phyloP scores from a whole-genome alignment of 2,888 invertebrate species.

The Therioaphis trifolii region DNA sequence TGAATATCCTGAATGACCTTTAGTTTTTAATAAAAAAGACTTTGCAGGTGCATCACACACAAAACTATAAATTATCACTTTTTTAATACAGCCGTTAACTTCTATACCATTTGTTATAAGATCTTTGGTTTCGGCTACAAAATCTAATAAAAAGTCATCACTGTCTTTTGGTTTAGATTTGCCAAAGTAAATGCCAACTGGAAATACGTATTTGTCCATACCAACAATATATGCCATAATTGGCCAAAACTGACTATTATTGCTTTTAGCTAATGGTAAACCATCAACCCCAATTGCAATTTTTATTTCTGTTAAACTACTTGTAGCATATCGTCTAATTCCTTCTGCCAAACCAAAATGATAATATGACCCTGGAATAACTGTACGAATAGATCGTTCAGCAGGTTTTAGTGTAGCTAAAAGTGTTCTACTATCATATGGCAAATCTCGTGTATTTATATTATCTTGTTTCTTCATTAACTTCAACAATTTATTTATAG shows the following conservation, averaged over 20 bases:
- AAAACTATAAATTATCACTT: slow-evolving; percentile 63
- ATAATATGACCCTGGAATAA: neutral
- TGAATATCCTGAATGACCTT: slow-evolving; percentile 66
- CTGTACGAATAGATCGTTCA: neutral
- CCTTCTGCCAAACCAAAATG: neutral
- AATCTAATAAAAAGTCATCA: slow-evolving; percentile 64
- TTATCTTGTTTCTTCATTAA: slow-evolving; percentile 14
- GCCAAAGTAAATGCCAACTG: slow-evolving; percentile 65
- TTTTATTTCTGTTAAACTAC: neutral
- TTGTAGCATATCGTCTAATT: neutral
- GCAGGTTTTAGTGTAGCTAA: slow-evolving; percentile 5
- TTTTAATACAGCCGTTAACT: slow-evolving; percentile 50
- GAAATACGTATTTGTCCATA: slow-evolving; percentile 47
- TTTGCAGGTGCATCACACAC: slow-evolving; percentile 67
- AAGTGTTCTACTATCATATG: slow-evolving; percentile 22
- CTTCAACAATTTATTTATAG: slow-evolving; percentile 3
- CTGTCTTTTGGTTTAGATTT: slow-evolving; percentile 64
- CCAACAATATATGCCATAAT: slow-evolving; percentile 61
- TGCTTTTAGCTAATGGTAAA: slow-evolving; percentile 42
- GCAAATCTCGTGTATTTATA: slow-evolving; percentile 19
- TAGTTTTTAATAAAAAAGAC: slow-evolving; percentile 65
- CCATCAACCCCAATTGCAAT: neutral
- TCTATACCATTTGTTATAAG: slow-evolving; percentile 62
- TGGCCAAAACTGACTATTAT: slow-evolving; percentile 64
- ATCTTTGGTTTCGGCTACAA: slow-evolving; percentile 64